These are phyloP conservation scores for Eubasilissa regina DNA, from an alignment of 1,140 invertebrate species.

Conservation along the genomic window DNA sequence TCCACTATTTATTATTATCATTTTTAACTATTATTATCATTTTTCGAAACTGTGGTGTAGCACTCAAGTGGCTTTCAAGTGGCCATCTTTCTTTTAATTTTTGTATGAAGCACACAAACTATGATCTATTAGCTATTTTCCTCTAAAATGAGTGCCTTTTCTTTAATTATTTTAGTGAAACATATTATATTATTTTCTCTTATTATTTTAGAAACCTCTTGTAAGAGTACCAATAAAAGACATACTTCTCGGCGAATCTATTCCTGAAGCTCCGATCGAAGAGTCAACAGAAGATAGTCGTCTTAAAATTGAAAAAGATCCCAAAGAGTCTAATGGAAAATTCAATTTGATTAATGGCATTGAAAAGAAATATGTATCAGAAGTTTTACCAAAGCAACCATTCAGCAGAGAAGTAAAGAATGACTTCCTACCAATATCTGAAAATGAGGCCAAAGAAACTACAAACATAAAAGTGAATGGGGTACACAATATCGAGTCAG, in stretches of 20 bases:
- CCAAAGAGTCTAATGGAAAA: slow-evolving; percentile 7
- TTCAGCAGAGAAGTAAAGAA: not conserved
- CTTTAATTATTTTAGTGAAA: not conserved
- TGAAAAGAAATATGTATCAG: not conserved
- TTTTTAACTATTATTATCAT: too few species aligned
- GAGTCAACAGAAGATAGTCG: not conserved
- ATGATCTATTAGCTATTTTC: not conserved
- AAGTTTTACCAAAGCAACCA: not conserved
- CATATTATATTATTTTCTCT: not conserved
- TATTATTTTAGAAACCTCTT: slow-evolving; percentile 70
- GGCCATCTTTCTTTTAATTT: too few species aligned
- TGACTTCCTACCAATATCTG: not conserved
- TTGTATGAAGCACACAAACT: too few species aligned
- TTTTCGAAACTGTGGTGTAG: too few species aligned
- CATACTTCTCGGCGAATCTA: slow-evolving; percentile 65
- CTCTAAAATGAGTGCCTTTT: not conserved
- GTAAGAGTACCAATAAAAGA: slow-evolving; percentile 73
- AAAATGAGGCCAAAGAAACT: not conserved
- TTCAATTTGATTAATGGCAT: not conserved
- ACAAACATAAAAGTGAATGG: not conserved
- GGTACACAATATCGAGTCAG: slow-evolving; percentile 20
- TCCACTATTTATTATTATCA: too few species aligned
- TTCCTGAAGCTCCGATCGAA: not conserved
- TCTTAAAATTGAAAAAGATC: slow-evolving; percentile 46
- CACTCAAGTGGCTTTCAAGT: too few species aligned